A percentile compares a stretch with the other conserved stretches of the same genome.
Evolutionary conservation across 2,888 invertebrate genomes (phyloP).

Genomic region (Ormyrus nitidulus): DNA sequence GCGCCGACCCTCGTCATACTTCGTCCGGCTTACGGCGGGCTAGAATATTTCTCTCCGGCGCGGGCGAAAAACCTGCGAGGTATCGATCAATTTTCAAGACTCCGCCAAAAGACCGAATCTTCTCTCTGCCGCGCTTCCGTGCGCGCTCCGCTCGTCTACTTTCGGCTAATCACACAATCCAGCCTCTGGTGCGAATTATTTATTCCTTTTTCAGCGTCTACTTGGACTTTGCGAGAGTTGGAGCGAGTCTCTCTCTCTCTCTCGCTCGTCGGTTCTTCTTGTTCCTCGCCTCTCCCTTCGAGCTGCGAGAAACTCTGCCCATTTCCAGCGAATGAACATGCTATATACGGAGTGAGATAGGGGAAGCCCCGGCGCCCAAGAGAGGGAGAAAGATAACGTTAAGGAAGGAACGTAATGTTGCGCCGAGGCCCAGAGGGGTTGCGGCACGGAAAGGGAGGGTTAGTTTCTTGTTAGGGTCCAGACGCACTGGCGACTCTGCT

Average conservation of each 20-base stretch:
- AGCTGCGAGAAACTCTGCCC: constrained; percentile 36
- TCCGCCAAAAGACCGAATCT: not conserved
- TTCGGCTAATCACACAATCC: no score
- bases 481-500: constrained; percentile 72
- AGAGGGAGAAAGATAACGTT: constrained; percentile 50
- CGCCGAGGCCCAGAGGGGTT: constrained; percentile 63
- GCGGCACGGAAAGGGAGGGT: constrained; percentile 66
- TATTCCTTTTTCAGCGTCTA: constrained; percentile 20
- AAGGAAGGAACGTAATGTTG: constrained; percentile 61
- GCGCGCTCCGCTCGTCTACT: no score
- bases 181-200: not conserved
- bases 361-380: not conserved
- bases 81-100: constrained; percentile 45
- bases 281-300: constrained; percentile 3
- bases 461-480: constrained; percentile 75
- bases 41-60: constrained; percentile 39
- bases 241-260: not conserved
- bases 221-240: not conserved
- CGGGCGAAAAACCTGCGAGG: constrained; percentile 27
- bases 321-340: constrained; percentile 37
- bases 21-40: constrained; percentile 46
- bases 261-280: not conserved
- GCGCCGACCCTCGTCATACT: constrained; percentile 61
- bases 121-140: no score
- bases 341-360: constrained; percentile 23